Evolutionary conservation across 1,140 invertebrate species (phyloP).

Genomic region (Apocrypta bakeri): DNA sequence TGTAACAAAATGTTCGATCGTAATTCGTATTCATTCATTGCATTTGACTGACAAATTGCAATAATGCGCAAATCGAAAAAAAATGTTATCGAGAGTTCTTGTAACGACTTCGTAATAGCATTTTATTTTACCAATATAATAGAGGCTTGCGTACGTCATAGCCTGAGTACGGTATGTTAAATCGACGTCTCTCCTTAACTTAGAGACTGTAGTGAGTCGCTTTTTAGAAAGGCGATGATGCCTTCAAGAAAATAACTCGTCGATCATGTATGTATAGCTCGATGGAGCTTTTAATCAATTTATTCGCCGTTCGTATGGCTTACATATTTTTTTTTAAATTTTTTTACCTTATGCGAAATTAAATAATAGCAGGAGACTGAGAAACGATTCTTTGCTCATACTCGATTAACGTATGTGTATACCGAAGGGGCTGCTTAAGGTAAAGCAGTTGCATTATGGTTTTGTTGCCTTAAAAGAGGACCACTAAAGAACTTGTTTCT

Average conservation of each 20-base stretch:
- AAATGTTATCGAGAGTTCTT: constrained; percentile 26
- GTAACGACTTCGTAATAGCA: constrained; percentile 13
- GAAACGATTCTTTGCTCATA: constrained; percentile 31
- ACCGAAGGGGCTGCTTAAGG: constrained; percentile 19
- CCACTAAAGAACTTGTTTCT: constrained; percentile 28
- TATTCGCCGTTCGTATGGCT: neutral
- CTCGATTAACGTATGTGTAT: constrained; percentile 40
- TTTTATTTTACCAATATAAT: constrained; percentile 28
- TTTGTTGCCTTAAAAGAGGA: constrained; percentile 43
- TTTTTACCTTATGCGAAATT: constrained; percentile 7
- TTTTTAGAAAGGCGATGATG: constrained; percentile 41
- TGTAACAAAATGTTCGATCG: neutral
- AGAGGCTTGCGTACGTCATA: neutral
- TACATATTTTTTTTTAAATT: constrained; percentile 34
- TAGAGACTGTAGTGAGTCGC: constrained; percentile 37
- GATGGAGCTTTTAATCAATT: constrained; percentile 27
- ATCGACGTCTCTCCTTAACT: constrained; percentile 22
- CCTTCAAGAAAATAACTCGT: constrained; percentile 24
- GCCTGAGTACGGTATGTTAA: constrained; percentile 20
- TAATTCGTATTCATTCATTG: neutral
- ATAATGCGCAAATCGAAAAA: constrained; percentile 3
- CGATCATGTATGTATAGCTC: constrained; percentile 20
- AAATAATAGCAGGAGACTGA: constrained; percentile 24
- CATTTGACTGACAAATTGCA: constrained; percentile 12
- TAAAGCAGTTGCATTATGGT: constrained; percentile 20